Base-by-base conservation (phyloP, 1,140 invertebrate genomes). In the Lepidotrigona ventralis region DNA sequence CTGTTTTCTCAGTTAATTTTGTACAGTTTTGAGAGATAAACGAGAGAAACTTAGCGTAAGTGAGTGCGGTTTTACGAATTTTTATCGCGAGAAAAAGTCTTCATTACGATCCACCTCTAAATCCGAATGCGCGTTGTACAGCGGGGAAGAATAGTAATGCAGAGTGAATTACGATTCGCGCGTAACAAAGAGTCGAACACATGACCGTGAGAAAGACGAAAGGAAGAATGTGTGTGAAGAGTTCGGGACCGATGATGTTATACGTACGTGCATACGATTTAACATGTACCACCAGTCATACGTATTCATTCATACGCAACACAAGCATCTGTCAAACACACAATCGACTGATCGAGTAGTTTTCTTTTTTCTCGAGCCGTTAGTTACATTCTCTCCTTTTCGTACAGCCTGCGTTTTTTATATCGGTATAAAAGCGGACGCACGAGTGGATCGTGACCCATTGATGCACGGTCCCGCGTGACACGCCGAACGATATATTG, bases 401-500 rank as follows among this genome's bases (percentile, higher is more conserved):
- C 58, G 86, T 91, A 88, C 83, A 81, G 85, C 84, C 85, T n/a
- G 85, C n/a, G n/a, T n/a, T 86, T 90, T 90, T 91, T 90, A 84
- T 90, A 84, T 90, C 88, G 84, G 70, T 66, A 83, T 88, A 86
- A 90, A 90, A 88, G 78, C 81, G 89, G 84, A 46, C 21, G 26
- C 26, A 53, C 33, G 23, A 11, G 64, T 58, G 71, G 51, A 85
- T 74, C 26, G 68, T 51, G 56, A 81, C 72, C n/a, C 63, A 79
- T 83, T 53, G 39, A 8, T 58, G 21, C 58, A 74, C 79, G 63
- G 58, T 81, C 53, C 19, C n/a, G 29, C 26, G 26, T 75, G 60
- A 75, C 33, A 70, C 70, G 51, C 68, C 56, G 85, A 86, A 72
- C 23, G 60, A 63, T 87, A 81, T 77, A 86, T 88, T 87, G 81